Evolutionary conservation across 2,797 vertebrate genomes (phyloP).

Genomic region (Myripristis murdjan): DNA sequence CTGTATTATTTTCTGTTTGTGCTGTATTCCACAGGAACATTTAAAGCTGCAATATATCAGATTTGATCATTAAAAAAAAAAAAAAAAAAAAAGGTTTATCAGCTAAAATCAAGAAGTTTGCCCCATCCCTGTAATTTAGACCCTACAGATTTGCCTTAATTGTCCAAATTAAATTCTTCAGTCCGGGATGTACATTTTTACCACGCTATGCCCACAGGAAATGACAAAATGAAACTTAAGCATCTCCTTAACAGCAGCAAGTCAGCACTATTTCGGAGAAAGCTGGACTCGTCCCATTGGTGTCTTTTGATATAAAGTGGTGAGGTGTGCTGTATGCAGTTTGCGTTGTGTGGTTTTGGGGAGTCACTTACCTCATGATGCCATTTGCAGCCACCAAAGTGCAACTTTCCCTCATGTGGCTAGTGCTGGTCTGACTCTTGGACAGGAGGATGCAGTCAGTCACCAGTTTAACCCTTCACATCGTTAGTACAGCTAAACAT

Average conservation of each 20-base stretch:
- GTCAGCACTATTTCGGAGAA: background rate
- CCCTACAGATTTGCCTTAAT: conserved; percentile 2
- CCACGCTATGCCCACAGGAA: background rate
- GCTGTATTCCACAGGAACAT: background rate
- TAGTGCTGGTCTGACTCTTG: background rate
- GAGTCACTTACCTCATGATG: no score
- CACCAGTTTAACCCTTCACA: background rate
- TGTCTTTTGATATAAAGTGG: background rate
- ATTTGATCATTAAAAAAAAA: background rate
- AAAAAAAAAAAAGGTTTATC: conserved; percentile 5
- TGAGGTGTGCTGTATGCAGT: background rate
- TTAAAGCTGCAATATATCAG: background rate
- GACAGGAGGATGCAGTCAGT: background rate
- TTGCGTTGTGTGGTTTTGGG: background rate
- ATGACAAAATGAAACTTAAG: conserved; percentile 8
- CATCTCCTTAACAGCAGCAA: background rate
- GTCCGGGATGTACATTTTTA: no score
- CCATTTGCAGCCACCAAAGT: background rate
- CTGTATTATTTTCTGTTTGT: background rate
- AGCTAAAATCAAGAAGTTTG: background rate
- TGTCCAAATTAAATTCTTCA: no score
- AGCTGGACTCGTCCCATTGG: background rate
- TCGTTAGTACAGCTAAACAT: background rate
- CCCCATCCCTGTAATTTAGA: background rate
- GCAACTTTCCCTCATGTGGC: background rate